Percentiles rank a stretch among this genome's conserved stretches.
Conservation (phyloP, 2,113 vertebrate species). For the Tautogolabrus adspersus region DNA sequence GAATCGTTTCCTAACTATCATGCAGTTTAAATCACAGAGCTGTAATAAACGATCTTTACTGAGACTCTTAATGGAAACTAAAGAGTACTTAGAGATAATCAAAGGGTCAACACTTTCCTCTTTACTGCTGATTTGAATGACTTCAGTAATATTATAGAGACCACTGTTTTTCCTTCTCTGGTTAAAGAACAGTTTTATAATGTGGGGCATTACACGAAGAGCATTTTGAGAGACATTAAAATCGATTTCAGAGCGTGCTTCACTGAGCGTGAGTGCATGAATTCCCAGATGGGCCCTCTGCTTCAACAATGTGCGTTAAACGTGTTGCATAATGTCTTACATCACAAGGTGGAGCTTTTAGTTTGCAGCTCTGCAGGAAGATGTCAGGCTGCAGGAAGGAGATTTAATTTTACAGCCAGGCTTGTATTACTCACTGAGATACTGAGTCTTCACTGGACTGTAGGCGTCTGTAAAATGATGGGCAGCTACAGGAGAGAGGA, state of each 20-base stretch:
- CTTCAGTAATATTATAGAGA: background rate
- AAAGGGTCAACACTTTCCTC: background rate
- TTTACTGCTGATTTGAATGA: background rate
- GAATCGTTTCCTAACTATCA: background rate
- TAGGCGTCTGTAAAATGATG: background rate
- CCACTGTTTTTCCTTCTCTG: background rate
- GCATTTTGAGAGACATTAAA: background rate
- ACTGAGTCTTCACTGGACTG: background rate
- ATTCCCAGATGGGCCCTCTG: constrained; percentile 10
- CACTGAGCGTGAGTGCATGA: background rate
- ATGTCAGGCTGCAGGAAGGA: background rate
- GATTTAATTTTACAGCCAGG: background rate
- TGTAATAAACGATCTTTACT: background rate
- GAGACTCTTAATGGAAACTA: background rate
- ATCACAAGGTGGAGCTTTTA: constrained; percentile 25
- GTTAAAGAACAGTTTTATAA: background rate
- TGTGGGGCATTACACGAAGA: background rate
- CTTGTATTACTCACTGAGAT: background rate
- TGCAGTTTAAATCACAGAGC: background rate
- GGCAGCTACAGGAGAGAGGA: background rate
- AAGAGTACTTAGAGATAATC: background rate
- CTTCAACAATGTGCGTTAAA: constrained; percentile 9
- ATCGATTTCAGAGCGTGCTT: constrained; percentile 1
- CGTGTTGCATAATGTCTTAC: constrained; percentile 30
- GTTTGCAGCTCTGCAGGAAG: constrained; percentile 23